Base-by-base conservation (phyloP, 2,113 vertebrate genomes). In the Ellobius talpinus region DNA sequence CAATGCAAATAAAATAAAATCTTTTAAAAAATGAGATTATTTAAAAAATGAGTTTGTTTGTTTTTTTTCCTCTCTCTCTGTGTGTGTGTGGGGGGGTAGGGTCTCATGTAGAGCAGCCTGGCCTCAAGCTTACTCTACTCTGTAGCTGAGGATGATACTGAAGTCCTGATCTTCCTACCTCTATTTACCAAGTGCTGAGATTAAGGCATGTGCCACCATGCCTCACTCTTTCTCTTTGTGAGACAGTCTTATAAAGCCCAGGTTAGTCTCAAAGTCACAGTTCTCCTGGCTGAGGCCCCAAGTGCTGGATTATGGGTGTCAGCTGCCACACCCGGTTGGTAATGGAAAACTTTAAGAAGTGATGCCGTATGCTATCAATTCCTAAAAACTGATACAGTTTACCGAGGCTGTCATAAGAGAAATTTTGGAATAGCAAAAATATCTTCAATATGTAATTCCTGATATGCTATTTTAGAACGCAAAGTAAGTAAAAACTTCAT, bases 341-440 rank as follows among this genome's bases (percentile, higher is more conserved):
- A 91, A 93, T 47, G 89, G 84, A 74, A 42, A 13, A 47, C 85
- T 94, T 95, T 73, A 92, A 65, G 72, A 87, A 88, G 3, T 93
- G 52, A 90, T 70, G 19, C 6, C 36, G 73, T 92, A 70, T 90
- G 42, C 89, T 87, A 88, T 0, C 45, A 91, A 89, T 65, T 55
- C 95, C 63, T 97, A 95, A 97, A 94, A 94, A 42, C 82, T 91
- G 29, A 5, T 76, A 58, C 55, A 52, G 94, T 95, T 78, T 89
- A n/a, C 11, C 63, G 17, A 92, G 45, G 26, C 73, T 17, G 63
- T 70, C n/a, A 79, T 52, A 24, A 76, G 91, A 98, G 95, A 94
- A 88, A 93, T 0, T 93, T 87, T 95, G 93, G 82, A 66, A 31
- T 85, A 74, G 36, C 72, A 90, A 79, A 2, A 88, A 36, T 33